Evolutionary conservation across 2,113 vertebrate genomes (phyloP), one percentile per base, ranked within the genome.

Genomic region (Hyperopisus bebe): DNA sequence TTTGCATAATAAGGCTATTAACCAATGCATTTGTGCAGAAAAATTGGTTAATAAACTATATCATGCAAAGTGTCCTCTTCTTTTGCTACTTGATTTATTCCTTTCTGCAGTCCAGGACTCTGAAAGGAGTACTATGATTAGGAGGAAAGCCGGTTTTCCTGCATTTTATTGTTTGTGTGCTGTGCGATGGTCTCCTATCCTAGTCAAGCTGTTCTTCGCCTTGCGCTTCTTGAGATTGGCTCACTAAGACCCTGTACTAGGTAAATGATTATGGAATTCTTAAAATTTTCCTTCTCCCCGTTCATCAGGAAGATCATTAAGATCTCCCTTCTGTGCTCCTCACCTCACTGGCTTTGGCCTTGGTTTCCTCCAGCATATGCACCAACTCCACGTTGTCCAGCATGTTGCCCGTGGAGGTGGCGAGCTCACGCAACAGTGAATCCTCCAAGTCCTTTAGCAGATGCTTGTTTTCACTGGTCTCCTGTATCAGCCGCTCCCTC

Each of bases 341-440:
- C 46, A 99, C 98, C 97, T 99, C 98, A 0, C 86, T 95, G 90
- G 97, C 97, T 93, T 98, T 99, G 90, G 96, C 94, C 91, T 99
- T 99, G 27, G 98, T 98, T 91, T 98, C 97, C 89, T 99, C 98
- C 90, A 99, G 92, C 0, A 97, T 99, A 3, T 97, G 88, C 87
- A 99, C 95, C 89, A 99, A 95, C 93, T 99, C 98, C 27, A 95
- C 96, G 0, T 98, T 99, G 93, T 99, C 98, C 93, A 99, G 87
- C 97, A 99, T 99, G 94, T 99, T 99, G 51, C 98, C 98, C 0
- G 97, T 97, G 92, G 97, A 99, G 6, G 97, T 97, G 0, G 97
- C 96, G 92, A 99, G 94, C 27, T 98, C 98, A 44, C 96, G 96
- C 24, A 99, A 96, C 82, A 99, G 96, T 0, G 97, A 98, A 89